A percentile compares a stretch with the other conserved stretches of the same genome.
These are phyloP conservation scores for Coelopa frigida DNA, from an alignment of 1,140 invertebrate genomes.

Conservation along the genomic window DNA sequence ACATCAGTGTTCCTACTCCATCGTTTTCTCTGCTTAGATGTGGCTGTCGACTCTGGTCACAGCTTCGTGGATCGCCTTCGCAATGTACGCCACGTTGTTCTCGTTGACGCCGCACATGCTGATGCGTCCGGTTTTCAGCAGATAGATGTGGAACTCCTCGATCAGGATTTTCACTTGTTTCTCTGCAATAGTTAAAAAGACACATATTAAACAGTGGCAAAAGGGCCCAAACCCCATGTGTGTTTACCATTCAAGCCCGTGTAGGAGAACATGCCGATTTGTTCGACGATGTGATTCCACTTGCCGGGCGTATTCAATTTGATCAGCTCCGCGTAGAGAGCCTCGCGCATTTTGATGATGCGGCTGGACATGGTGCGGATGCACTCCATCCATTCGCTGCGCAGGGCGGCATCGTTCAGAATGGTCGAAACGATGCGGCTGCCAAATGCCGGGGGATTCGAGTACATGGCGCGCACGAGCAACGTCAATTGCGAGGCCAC, in stretches of 20 bases:
- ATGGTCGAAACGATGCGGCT: conserved; percentile 83
- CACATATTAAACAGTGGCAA: no score
- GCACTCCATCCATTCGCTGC: conserved; percentile 77
- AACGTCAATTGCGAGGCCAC: conserved; percentile 85
- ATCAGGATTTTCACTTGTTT: conserved; percentile 72
- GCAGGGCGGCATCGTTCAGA: conserved; percentile 68
- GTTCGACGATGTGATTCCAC: conserved; percentile 92
- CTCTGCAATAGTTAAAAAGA: conserved; percentile 46
- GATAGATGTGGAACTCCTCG: conserved; percentile 83
- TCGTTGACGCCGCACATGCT: conserved; percentile 91
- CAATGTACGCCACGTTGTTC: conserved; percentile 86
- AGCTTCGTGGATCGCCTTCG: conserved; percentile 59
- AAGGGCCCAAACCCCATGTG: conserved; percentile 31
- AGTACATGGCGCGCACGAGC: conserved; percentile 78
- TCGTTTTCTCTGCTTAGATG: conserved; percentile 1
- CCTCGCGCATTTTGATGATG: conserved; percentile 80
- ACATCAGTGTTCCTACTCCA: no score
- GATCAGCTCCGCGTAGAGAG: conserved; percentile 66
- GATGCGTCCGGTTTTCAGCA: conserved; percentile 84
- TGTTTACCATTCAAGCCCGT: conserved; percentile 84
- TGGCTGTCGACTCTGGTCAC: conserved; percentile 11
- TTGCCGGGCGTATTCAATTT: conserved; percentile 77
- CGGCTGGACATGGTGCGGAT: conserved; percentile 86
- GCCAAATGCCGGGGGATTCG: conserved; percentile 83
- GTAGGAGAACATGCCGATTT: conserved; percentile 98